These are phyloP conservation scores for Thecophora atra DNA, from an alignment of 2,888 invertebrate genomes.

Conservation along the genomic window DNA sequence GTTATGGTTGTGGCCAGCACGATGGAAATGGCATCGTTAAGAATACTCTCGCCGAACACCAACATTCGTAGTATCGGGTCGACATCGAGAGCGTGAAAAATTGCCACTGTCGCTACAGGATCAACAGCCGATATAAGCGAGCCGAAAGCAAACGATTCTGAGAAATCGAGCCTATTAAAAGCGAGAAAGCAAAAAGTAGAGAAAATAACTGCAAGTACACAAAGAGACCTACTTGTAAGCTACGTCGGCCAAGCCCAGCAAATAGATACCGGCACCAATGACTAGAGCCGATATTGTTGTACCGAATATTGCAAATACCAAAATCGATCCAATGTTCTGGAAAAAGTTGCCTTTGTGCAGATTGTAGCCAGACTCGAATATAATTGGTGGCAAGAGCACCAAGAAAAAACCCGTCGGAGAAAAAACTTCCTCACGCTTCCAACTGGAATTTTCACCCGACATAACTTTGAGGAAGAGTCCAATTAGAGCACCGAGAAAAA, in stretches of 20 bases:
- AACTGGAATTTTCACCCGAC: conserved; percentile 87
- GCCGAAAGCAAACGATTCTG: conserved; percentile 98
- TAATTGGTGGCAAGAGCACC: conserved; percentile 95
- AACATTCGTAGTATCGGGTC: conserved; percentile 99
- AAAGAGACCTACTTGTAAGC: conserved; percentile 74
- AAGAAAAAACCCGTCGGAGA: conserved; percentile 98
- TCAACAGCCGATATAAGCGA: conserved; percentile 97
- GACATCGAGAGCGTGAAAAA: conserved; percentile 96
- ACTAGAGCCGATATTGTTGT: conserved; percentile 97
- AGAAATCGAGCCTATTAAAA: conserved; percentile 80
- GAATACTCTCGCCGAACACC: conserved; percentile 84
- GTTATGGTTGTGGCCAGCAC: conserved; percentile 92
- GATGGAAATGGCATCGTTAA: conserved; percentile 99
- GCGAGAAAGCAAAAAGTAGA: conserved; percentile 3
- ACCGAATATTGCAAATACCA: conserved; percentile 97
- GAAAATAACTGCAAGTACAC: background rate
- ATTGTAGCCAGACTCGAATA: conserved; percentile 99
- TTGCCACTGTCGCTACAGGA: conserved; percentile 98
- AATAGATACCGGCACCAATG: conserved; percentile 95
- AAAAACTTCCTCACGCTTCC: conserved; percentile 97
- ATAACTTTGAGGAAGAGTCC: conserved; percentile 90
- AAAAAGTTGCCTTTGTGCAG: conserved; percentile 96
- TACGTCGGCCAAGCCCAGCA: conserved; percentile 89
- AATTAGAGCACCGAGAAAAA: conserved; percentile 92
- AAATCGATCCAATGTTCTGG: conserved; percentile 98